A percentile compares a stretch with the other conserved stretches of the same genome.
Conservation (phyloP, 2,113 vertebrate genomes). For the Datnioides undecimradiatus region DNA sequence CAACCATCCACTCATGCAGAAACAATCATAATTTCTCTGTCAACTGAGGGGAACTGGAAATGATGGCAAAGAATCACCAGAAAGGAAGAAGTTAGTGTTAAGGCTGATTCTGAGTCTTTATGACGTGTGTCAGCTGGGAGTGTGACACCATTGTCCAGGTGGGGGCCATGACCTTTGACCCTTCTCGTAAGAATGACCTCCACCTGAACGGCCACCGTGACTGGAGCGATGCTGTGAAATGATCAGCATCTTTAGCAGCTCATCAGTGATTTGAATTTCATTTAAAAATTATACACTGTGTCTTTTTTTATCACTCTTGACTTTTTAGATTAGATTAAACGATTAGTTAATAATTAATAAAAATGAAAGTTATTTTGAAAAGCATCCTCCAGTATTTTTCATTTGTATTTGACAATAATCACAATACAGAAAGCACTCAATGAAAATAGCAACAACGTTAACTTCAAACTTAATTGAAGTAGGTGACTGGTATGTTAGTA, state of each 20-base stretch:
- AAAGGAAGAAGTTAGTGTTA: neutral
- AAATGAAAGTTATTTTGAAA: no score
- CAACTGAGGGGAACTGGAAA: neutral
- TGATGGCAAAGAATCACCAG: neutral
- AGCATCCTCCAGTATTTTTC: no score
- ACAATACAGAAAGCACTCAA: no score
- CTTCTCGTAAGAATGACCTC: slow-evolving; percentile 17
- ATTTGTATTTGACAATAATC: no score
- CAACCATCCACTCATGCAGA: neutral
- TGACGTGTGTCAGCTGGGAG: slow-evolving; percentile 21
- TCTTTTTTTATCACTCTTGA: neutral
- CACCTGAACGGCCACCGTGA: neutral
- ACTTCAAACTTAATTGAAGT: no score
- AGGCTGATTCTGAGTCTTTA: neutral
- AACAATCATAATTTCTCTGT: neutral
- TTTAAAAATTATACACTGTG: neutral
- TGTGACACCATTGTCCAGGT: slow-evolving; percentile 53
- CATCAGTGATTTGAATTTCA: neutral
- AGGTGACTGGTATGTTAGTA: no score
- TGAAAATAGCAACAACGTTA: no score
- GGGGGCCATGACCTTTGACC: slow-evolving; percentile 49
- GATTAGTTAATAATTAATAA: no score
- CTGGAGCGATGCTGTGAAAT: neutral
- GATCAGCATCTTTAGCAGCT: slow-evolving; percentile 22
- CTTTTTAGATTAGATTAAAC: neutral